Percentiles rank a stretch among this genome's conserved stretches.
These are phyloP conservation scores for Diarsia dahlii DNA, from an alignment of 2,888 invertebrate genomes.

Conservation along the genomic window DNA sequence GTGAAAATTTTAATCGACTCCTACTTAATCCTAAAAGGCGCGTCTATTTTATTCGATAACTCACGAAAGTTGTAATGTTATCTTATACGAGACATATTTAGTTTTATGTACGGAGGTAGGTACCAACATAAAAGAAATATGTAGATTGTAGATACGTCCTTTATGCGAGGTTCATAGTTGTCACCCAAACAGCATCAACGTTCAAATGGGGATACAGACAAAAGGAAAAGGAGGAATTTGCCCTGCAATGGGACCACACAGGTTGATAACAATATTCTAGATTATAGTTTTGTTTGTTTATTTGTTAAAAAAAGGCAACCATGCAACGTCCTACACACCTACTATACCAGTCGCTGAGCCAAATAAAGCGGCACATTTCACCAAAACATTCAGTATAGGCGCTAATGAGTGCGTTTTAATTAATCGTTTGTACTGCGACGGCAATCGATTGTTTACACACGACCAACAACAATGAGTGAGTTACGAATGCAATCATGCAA, in stretches of 20 bases:
- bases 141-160: neutral
- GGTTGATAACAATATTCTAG: neutral
- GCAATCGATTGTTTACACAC: slow-evolving; percentile 26
- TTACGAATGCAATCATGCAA: slow-evolving; percentile 49
- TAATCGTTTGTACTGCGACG: slow-evolving; percentile 49
- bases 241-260: neutral
- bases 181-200: neutral
- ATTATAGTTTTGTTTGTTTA: too few species aligned
- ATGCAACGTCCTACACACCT: neutral
- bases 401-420: slow-evolving; percentile 60
- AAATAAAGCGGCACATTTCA: slow-evolving; percentile 14
- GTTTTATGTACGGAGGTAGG: too few species aligned
- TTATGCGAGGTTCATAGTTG: neutral
- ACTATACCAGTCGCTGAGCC: neutral
- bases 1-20: too few species aligned
- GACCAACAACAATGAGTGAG: slow-evolving; percentile 16
- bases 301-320: neutral
- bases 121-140: too few species aligned
- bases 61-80: too few species aligned
- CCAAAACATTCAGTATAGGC: slow-evolving; percentile 23
- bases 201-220: neutral
- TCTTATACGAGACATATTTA: neutral
- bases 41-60: too few species aligned
- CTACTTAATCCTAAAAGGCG: neutral
- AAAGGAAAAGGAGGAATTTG: neutral